A percentile compares a stretch with the other conserved stretches of the same genome.
These are phyloP conservation scores for Gonocerus acuteangulatus DNA, from an alignment of 2,888 invertebrate species.

Conservation along the genomic window DNA sequence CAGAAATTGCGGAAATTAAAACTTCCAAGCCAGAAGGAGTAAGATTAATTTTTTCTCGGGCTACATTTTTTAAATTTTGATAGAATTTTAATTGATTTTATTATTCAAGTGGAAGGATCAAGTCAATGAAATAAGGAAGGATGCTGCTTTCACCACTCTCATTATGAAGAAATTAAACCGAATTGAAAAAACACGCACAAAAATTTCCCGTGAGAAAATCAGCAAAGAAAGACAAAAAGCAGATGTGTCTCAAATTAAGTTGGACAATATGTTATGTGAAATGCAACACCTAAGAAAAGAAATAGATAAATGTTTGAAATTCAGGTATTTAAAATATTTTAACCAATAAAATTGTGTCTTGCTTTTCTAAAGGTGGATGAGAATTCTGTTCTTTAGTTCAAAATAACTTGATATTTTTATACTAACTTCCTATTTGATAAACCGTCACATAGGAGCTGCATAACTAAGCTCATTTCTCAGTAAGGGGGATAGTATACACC, in stretches of 20 bases:
- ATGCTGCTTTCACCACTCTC: constrained; percentile 70
- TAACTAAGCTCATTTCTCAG: too few species aligned
- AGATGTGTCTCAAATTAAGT: constrained; percentile 78
- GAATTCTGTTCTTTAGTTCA: too few species aligned
- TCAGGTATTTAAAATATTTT: too few species aligned
- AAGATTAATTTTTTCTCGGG: constrained; percentile 34
- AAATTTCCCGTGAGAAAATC: constrained; percentile 71
- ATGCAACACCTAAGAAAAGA: constrained; percentile 88
- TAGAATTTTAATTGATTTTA: constrained; percentile 10
- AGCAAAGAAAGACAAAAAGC: constrained; percentile 79
- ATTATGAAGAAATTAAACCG: constrained; percentile 82
- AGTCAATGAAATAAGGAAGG: constrained; percentile 59
- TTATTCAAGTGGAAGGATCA: constrained; percentile 34
- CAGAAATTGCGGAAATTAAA: constrained; percentile 62
- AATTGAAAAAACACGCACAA: constrained; percentile 78
- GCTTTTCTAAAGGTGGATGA: too few species aligned
- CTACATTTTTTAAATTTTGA: background rate
- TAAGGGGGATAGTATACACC: too few species aligned
- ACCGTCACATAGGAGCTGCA: too few species aligned
- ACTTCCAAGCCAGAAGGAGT: constrained; percentile 51
- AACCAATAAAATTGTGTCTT: too few species aligned
- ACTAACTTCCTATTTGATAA: background rate
- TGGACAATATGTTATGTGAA: constrained; percentile 91
- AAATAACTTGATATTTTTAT: background rate
- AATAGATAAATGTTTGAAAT: constrained; percentile 88